Conservation (phyloP, 2,797 vertebrate genomes). For the Chiroxiphia lanceolata region DNA sequence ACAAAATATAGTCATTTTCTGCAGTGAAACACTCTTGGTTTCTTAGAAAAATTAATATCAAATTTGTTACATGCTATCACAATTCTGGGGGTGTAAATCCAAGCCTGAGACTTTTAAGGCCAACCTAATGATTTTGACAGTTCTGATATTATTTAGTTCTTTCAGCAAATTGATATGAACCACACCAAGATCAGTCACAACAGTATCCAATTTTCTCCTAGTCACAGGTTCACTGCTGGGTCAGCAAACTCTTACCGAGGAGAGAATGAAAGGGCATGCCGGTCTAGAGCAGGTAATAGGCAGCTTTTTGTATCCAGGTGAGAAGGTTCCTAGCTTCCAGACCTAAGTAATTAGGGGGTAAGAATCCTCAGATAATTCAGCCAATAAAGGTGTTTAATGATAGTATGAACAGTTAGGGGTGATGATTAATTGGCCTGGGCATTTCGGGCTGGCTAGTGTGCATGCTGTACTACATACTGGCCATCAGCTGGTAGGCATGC, state of each 20-base stretch:
- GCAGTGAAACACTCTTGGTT: background rate
- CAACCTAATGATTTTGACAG: conserved; percentile 70
- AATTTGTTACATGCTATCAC: conserved; percentile 15
- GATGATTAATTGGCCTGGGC: conserved; percentile 87
- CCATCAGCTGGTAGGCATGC: conserved; percentile 88
- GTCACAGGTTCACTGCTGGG: conserved; percentile 79
- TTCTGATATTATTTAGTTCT: conserved; percentile 72
- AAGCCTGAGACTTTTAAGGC: conserved; percentile 64
- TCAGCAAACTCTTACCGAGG: conserved; percentile 76
- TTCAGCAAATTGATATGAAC: conserved; percentile 75
- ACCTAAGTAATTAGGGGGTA: conserved; percentile 84
- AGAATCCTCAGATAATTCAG: conserved; percentile 84
- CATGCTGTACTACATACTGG: conserved; percentile 82
- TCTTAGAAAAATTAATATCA: background rate
- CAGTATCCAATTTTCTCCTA: conserved; percentile 80
- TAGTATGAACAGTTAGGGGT: conserved; percentile 83
- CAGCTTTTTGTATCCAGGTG: conserved; percentile 82
- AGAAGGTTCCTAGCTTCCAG: conserved; percentile 78
- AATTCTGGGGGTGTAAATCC: conserved; percentile 41
- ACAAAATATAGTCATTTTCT: conserved; percentile 23
- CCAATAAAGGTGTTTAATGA: conserved; percentile 87
- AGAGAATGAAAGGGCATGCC: conserved; percentile 73
- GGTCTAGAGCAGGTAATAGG: conserved; percentile 77
- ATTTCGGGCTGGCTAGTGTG: conserved; percentile 81
- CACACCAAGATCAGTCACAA: conserved; percentile 75